Evolutionary conservation across 2,797 vertebrate species (phyloP).

Genomic region (Nasua narica): DNA sequence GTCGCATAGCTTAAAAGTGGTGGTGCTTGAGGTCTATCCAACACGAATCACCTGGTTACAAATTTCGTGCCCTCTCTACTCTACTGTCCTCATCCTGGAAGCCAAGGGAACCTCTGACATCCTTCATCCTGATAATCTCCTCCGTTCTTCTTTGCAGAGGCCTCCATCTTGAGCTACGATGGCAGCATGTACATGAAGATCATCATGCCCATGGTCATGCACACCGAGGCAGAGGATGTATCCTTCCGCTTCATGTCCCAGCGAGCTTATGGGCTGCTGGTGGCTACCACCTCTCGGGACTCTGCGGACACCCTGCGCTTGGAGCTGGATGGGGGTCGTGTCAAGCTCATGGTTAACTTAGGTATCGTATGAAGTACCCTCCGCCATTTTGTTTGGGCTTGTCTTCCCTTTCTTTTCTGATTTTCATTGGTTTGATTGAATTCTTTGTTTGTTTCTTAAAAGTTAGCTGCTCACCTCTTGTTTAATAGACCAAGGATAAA

Average conservation of each 20-base stretch:
- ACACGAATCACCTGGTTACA: not conserved
- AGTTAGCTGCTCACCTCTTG: slow-evolving; percentile 78
- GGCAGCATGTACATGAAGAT: slow-evolving; percentile 99
- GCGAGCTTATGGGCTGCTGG: slow-evolving; percentile 94
- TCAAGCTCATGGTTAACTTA: slow-evolving; percentile 98
- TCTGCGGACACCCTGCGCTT: slow-evolving; percentile 95
- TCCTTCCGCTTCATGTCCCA: slow-evolving; percentile 98
- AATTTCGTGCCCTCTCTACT: not conserved
- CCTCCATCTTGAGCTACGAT: slow-evolving; percentile 94
- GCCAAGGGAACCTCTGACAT: not conserved
- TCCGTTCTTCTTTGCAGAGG: slow-evolving; percentile 86
- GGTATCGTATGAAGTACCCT: slow-evolving; percentile 91
- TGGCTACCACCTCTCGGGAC: slow-evolving; percentile 95
- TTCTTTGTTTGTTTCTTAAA: slow-evolving; percentile 79
- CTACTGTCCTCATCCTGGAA: not conserved
- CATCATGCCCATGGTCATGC: slow-evolving; percentile 93
- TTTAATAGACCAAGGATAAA: slow-evolving; percentile 75
- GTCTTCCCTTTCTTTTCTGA: slow-evolving; percentile 80
- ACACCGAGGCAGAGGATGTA: slow-evolving; percentile 97
- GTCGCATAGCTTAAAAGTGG: not conserved
- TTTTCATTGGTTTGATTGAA: slow-evolving; percentile 79
- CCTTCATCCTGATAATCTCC: not conserved
- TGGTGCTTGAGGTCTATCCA: not conserved
- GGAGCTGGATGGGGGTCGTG: slow-evolving; percentile 94
- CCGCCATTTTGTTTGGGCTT: slow-evolving; percentile 81